Conservation (phyloP, 2,888 invertebrate genomes). For the Acronicta aceris region DNA sequence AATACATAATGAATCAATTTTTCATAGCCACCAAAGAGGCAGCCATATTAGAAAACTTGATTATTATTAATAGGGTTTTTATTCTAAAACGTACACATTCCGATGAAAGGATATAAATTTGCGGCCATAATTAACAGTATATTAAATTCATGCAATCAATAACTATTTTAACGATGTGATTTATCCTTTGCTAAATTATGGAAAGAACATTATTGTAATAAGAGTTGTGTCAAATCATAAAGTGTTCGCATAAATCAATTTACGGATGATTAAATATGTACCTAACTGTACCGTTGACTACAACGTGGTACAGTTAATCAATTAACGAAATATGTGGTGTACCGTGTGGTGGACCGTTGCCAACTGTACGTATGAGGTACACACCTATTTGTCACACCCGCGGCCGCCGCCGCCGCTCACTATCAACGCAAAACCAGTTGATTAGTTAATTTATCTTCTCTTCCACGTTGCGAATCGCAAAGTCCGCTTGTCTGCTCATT, state of each 20-base stretch:
- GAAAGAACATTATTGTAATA: conserved; percentile 54
- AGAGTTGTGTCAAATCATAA: conserved; percentile 66
- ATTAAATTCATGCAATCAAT: conserved; percentile 55
- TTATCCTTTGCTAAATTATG: conserved; percentile 56
- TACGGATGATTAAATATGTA: conserved; percentile 68
- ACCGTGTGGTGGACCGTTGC: conserved; percentile 62
- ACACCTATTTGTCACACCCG: conserved; percentile 51
- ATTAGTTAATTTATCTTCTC: conserved; percentile 43
- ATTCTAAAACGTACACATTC: conserved; percentile 42
- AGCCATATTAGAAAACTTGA: conserved; percentile 38
- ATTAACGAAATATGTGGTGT: conserved; percentile 72
- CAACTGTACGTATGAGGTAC: conserved; percentile 55
- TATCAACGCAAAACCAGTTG: conserved; percentile 45
- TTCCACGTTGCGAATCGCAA: conserved; percentile 19
- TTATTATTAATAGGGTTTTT: conserved; percentile 51
- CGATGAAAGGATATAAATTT: conserved; percentile 56
- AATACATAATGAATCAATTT: conserved; percentile 23
- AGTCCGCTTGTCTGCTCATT: conserved; percentile 29
- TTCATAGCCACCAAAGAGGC: conserved; percentile 40
- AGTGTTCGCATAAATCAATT: conserved; percentile 67
- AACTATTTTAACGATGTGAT: conserved; percentile 43
- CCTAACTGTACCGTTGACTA: conserved; percentile 64
- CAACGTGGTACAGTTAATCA: conserved; percentile 72
- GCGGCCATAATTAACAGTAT: conserved; percentile 46
- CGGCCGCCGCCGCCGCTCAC: conserved; percentile 13